phyloP scores from a whole-genome alignment of 2,113 vertebrate species.

The Neopipo cinnamomea region DNA sequence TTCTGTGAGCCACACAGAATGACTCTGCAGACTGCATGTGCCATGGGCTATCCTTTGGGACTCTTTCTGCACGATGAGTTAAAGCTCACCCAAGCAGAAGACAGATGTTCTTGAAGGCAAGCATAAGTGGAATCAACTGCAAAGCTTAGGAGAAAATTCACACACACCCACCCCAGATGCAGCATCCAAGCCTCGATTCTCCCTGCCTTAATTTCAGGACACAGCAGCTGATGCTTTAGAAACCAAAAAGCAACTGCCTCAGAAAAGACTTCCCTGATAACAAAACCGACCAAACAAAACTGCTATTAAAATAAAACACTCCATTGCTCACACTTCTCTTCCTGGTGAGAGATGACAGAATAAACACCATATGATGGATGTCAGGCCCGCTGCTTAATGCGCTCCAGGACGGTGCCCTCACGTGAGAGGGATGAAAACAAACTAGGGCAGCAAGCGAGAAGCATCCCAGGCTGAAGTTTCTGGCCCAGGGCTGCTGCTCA shows the following conservation, averaged over 20 bases:
- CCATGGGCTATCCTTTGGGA: neutral
- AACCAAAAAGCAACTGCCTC: neutral
- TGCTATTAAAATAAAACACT: constrained; percentile 47
- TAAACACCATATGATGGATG: constrained; percentile 22
- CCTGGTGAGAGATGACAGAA: constrained; percentile 43
- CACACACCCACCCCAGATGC: neutral
- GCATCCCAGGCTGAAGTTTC: constrained; percentile 15
- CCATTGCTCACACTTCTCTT: constrained; percentile 27
- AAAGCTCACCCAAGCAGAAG: constrained; percentile 7
- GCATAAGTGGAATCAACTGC: neutral
- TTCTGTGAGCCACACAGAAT: neutral
- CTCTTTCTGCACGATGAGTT: neutral
- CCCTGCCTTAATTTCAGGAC: neutral
- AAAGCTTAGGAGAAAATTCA: neutral
- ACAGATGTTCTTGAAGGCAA: constrained; percentile 8
- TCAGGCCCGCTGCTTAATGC: neutral
- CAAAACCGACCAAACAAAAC: neutral
- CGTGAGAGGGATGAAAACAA: neutral
- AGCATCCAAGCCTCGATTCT: neutral
- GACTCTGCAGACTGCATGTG: neutral
- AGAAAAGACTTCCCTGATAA: neutral
- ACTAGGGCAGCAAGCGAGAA: neutral
- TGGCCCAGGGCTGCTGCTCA: constrained; percentile 38
- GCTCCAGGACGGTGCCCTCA: neutral
- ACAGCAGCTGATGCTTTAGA: neutral